Evolutionary conservation across 2,888 invertebrate genomes (phyloP), one percentile per base, ranked within the genome.

Genomic region (Aleiodes alternator): DNA sequence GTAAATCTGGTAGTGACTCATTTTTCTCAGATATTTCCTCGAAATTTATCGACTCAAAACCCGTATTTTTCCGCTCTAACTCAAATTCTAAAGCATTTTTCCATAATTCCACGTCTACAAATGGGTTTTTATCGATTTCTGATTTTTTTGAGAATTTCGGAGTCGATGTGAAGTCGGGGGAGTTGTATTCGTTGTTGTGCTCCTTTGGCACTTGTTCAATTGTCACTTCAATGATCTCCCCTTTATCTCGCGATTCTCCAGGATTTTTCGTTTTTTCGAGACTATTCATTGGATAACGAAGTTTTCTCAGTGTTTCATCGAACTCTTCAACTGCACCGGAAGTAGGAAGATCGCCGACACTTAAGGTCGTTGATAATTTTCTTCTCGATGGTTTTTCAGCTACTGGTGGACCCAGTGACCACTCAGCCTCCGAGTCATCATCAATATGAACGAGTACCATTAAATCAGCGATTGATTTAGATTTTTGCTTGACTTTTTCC

Each of bases 401-500:
- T 83, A 82, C 80, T 68, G 84, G 87, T 6, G 89, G 90, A 71
- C 90, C 89, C 57, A 90, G 84, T 29, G 90, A 91, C 79, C 89
- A 87, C 79, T 92, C 92, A 0, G 92, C 91, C 79, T 93, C 93
- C 5, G 92, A 92, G 84, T 93, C 92, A 4, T 92, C 92, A 82
- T 94, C 93, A 23, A 94, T 93, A 80, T 93, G 93, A 12, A 93
- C 94, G 56, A 94, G 87, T 50, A 93, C 90, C 93, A 94, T 93
- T 34, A 94, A 88, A 88, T 94, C 93, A 8, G 93, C 92, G 0
- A 93, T 93, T 68, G 93, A 93, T 84, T 92, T 92, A 0, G 93
- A 93, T 85, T 94, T 94, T 80, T 93, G 92, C 78, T 92, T 91
- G 0, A 93, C 93, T 86, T 93, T 93, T 83, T 93, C 93, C 0